A percentile compares a stretch with the other conserved stretches of the same genome.
Conservation (phyloP, 2,888 invertebrate genomes). For the Harpalus rubripes region DNA sequence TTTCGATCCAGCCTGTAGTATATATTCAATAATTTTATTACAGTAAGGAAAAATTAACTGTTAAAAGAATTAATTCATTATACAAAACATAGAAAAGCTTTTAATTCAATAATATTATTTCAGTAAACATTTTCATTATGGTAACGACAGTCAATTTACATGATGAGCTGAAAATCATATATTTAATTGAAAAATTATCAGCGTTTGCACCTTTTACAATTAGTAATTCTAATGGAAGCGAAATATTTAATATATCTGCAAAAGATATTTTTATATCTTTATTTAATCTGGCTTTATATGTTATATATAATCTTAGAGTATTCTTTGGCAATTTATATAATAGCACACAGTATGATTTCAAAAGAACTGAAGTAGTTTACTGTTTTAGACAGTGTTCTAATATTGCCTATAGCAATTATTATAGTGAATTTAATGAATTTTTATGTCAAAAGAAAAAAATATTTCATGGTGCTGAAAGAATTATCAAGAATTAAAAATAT, state of each 20-base stretch:
- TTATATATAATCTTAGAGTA: background rate
- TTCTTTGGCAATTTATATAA: background rate
- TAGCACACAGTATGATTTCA: background rate
- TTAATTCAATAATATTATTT: background rate
- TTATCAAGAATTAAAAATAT: conserved; percentile 16
- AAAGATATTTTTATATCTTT: background rate
- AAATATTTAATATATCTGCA: background rate
- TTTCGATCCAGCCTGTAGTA: no score
- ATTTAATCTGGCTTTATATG: background rate
- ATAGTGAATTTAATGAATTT: background rate
- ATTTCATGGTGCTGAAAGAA: background rate
- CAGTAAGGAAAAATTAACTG: background rate
- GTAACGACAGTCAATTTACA: background rate
- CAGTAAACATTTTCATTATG: background rate
- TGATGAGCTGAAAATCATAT: conserved; percentile 12
- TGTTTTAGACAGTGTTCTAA: background rate
- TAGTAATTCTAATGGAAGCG: background rate
- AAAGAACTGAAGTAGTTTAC: background rate
- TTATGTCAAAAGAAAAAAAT: background rate
- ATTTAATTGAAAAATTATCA: background rate
- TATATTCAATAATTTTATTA: background rate
- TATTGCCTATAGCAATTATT: background rate
- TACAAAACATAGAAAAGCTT: background rate
- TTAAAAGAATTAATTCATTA: background rate
- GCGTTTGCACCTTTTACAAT: conserved; percentile 7